A percentile compares a stretch with the other conserved stretches of the same genome.
These are phyloP conservation scores for Tenrec ecaudatus DNA, from an alignment of 2,113 vertebrate genomes.

Conservation along the genomic window DNA sequence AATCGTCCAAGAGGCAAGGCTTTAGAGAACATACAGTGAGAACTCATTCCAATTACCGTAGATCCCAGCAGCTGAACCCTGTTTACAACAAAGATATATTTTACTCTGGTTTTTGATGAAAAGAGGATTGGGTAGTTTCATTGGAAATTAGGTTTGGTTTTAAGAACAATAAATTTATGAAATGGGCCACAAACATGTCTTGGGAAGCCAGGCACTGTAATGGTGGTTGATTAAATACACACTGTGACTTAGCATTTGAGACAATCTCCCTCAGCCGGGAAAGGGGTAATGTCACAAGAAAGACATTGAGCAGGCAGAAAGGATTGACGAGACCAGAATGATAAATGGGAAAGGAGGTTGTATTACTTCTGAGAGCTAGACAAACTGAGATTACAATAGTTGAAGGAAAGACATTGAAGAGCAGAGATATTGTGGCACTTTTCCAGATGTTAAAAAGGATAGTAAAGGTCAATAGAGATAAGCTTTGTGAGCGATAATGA, in stretches of 20 bases:
- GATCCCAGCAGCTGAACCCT: conserved; percentile 52
- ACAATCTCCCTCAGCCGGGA: conserved; percentile 68
- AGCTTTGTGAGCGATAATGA: conserved; percentile 65
- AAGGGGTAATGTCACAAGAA: conserved; percentile 75
- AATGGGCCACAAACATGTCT: conserved; percentile 83
- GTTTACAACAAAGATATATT: conserved; percentile 78
- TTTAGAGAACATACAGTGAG: conserved; percentile 40
- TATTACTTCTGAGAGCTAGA: conserved; percentile 62
- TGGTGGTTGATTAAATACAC: conserved; percentile 79
- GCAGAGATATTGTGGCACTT: conserved; percentile 64
- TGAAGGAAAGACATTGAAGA: conserved; percentile 69
- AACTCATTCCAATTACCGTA: conserved; percentile 70
- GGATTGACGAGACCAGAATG: conserved; percentile 61
- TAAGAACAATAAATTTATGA: conserved; percentile 84
- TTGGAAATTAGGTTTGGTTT: conserved; percentile 82
- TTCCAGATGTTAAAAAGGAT: conserved; percentile 77
- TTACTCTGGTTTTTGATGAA: conserved; percentile 79
- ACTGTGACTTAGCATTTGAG: conserved; percentile 78
- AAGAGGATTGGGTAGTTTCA: conserved; percentile 78
- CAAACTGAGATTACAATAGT: conserved; percentile 71
- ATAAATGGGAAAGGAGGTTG: conserved; percentile 67
- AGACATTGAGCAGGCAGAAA: conserved; percentile 68
- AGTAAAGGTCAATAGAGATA: conserved; percentile 77
- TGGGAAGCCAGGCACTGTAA: conserved; percentile 70
- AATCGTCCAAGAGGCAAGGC: conserved; percentile 50